Conservation (phyloP, 2,888 invertebrate species). For the Papilio gigon region DNA sequence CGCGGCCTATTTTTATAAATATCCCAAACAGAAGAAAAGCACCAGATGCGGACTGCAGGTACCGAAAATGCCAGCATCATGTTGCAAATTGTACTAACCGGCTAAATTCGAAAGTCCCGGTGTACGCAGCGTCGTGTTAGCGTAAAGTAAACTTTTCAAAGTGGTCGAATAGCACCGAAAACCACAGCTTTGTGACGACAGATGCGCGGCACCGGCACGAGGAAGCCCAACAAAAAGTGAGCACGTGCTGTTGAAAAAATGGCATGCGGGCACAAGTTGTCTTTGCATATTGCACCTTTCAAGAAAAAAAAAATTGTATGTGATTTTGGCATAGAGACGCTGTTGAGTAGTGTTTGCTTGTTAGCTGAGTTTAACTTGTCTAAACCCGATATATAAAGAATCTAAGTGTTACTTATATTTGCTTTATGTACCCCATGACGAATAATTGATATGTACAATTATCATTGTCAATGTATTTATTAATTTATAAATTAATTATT, state of each 20-base stretch:
- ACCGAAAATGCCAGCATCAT: conserved; percentile 71
- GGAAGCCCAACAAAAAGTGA: conserved; percentile 73
- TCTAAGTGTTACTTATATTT: too few relatives aligned
- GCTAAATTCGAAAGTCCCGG: conserved; percentile 49
- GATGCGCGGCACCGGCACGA: conserved; percentile 73
- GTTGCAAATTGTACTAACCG: conserved; percentile 70
- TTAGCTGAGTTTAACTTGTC: conserved; percentile 47
- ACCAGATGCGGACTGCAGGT: conserved; percentile 78
- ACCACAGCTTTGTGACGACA: conserved; percentile 77
- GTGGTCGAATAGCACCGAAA: conserved; percentile 58
- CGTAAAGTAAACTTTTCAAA: conserved; percentile 45
- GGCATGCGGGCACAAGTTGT: conserved; percentile 80
- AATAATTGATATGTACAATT: too few relatives aligned
- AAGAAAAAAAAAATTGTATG: conserved; percentile 60
- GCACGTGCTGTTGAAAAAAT: conserved; percentile 79
- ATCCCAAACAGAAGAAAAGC: conserved; percentile 65
- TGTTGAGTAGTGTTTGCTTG: conserved; percentile 66
- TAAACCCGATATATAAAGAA: too few relatives aligned
- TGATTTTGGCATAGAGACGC: conserved; percentile 65
- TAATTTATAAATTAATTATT: too few relatives aligned
- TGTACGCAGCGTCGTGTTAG: too few relatives aligned
- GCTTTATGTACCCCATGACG: too few relatives aligned
- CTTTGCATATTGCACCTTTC: conserved; percentile 60
- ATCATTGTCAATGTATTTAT: too few relatives aligned
- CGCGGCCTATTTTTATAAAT: conserved; percentile 70